These are phyloP conservation scores for Musca vetustissima DNA, from an alignment of 1,140 invertebrate species.

Conservation along the genomic window DNA sequence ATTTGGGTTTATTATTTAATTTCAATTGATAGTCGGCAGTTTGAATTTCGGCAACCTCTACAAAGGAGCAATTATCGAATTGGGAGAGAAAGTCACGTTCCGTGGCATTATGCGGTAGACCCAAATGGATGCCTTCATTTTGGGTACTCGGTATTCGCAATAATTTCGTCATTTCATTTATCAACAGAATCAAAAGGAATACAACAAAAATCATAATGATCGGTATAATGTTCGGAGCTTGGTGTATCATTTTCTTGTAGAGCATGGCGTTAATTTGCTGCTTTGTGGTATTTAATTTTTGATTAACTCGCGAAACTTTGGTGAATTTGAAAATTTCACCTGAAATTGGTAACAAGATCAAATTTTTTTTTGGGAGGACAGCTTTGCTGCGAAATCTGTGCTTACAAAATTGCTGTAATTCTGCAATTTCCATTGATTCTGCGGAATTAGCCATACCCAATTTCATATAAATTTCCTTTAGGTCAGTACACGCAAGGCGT, in stretches of 20 bases:
- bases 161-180: background rate
- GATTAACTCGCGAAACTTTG: too few relatives aligned
- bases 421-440: too few relatives aligned
- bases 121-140: background rate
- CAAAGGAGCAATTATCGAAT: background rate
- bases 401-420: background rate
- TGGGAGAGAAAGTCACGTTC: background rate
- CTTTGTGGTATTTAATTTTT: too few relatives aligned
- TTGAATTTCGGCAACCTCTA: background rate
- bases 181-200: conserved; percentile 34
- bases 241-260: conserved; percentile 45
- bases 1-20: too few relatives aligned
- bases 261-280: conserved; percentile 36
- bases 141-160: too few relatives aligned
- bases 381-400: too few relatives aligned
- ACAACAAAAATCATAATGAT: conserved; percentile 39
- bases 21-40: background rate
- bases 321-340: too few relatives aligned
- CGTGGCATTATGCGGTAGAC: background rate
- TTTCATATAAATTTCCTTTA: too few relatives aligned
- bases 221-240: conserved; percentile 46
- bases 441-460: too few relatives aligned
- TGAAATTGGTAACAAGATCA: too few relatives aligned
- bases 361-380: too few relatives aligned
- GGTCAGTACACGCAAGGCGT: too few relatives aligned